Evolutionary conservation across 2,888 invertebrate species (phyloP).

Genomic region (Abrostola tripartita): DNA sequence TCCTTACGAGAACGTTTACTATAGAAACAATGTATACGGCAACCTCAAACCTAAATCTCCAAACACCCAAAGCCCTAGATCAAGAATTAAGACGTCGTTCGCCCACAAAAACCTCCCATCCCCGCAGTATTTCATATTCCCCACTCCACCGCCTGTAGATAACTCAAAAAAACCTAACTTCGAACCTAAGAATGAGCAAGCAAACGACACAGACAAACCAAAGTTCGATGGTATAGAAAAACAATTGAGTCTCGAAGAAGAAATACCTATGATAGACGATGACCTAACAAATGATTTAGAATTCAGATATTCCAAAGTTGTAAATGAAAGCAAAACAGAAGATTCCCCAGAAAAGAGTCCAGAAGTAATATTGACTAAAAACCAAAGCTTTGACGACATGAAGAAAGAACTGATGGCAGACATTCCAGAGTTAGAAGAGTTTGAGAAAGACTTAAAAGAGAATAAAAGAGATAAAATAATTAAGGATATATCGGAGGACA

Average conservation of each 20-base stretch:
- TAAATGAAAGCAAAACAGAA: constrained; percentile 62
- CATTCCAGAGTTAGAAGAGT: constrained; percentile 85
- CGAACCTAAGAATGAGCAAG: constrained; percentile 33
- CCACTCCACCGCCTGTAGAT: constrained; percentile 79
- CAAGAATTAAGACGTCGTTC: constrained; percentile 89
- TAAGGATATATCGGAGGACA: constrained; percentile 79
- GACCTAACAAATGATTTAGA: constrained; percentile 83
- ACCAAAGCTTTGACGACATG: constrained; percentile 84
- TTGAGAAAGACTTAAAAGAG: constrained; percentile 85
- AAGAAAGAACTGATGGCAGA: constrained; percentile 86
- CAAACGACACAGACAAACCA: constrained; percentile 46
- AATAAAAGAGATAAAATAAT: constrained; percentile 85
- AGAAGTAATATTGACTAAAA: constrained; percentile 65
- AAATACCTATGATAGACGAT: constrained; percentile 87
- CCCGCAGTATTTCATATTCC: constrained; percentile 85
- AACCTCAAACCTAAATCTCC: constrained; percentile 82
- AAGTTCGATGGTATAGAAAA: constrained; percentile 81
- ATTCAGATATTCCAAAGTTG: constrained; percentile 76
- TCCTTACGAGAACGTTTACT: constrained; percentile 90
- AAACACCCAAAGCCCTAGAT: constrained; percentile 87
- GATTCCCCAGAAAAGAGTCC: constrained; percentile 50
- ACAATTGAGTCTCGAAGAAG: constrained; percentile 84
- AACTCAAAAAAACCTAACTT: constrained; percentile 70
- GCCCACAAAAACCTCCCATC: constrained; percentile 84
- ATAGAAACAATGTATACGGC: constrained; percentile 73